phyloP scores from a whole-genome alignment of 1,140 invertebrate genomes.

The Aphaenogaster rudis region DNA sequence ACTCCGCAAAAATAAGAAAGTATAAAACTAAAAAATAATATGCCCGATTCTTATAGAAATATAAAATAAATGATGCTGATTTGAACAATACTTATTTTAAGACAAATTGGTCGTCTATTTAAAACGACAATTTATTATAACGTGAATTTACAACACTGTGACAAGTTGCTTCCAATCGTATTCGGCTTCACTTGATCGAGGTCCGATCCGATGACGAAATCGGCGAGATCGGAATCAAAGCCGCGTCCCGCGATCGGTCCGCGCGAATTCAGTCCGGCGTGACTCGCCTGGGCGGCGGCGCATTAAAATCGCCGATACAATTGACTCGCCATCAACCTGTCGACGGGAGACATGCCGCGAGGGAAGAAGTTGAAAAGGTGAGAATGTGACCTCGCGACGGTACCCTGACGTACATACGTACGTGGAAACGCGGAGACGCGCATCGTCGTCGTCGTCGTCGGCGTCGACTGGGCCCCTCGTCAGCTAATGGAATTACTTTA shows the following conservation, averaged over 20 bases:
- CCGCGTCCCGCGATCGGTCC: constrained; percentile 2
- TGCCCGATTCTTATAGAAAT: background rate
- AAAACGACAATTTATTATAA: background rate
- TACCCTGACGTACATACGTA: constrained; percentile 22
- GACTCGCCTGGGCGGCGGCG: constrained; percentile 57
- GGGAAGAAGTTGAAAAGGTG: constrained; percentile 70
- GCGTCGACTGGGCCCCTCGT: constrained; percentile 75
- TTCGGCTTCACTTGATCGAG: background rate
- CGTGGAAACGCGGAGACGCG: constrained; percentile 18
- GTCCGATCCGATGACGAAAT: background rate
- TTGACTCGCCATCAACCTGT: constrained; percentile 57
- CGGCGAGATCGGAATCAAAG: constrained; percentile 1
- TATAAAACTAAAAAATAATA: background rate
- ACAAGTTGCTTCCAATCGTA: constrained; percentile 13
- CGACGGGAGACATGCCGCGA: constrained; percentile 21
- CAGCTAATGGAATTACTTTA: constrained; percentile 86
- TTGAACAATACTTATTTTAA: too few relatives aligned
- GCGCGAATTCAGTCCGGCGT: constrained; percentile 54
- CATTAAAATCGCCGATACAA: constrained; percentile 67
- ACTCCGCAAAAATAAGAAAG: background rate
- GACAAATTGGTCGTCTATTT: background rate
- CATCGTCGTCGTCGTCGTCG: constrained; percentile 21
- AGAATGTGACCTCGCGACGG: constrained; percentile 67
- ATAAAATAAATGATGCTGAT: too few relatives aligned
- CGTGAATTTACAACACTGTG: background rate